Conservation (phyloP, 2,797 vertebrate species). For the Sebastes taczanowskii region DNA sequence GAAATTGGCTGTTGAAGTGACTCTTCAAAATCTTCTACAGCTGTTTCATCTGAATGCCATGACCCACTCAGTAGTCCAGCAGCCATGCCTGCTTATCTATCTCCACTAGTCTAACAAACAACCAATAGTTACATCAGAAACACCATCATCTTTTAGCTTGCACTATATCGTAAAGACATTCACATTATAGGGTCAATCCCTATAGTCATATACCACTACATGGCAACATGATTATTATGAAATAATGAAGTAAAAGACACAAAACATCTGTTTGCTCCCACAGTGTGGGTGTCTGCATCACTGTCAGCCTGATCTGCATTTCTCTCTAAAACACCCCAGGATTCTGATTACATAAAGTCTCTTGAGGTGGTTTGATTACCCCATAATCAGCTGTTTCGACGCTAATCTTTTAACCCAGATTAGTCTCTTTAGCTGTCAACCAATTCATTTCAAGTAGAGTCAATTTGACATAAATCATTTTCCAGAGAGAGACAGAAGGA, state of each 20-base stretch:
- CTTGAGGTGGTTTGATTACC: constrained; percentile 47
- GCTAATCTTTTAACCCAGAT: constrained; percentile 56
- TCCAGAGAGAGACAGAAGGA: not conserved
- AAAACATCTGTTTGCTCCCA: constrained; percentile 39
- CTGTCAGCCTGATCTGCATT: constrained; percentile 46
- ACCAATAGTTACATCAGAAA: not conserved
- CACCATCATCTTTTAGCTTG: not conserved
- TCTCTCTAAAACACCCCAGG: constrained; percentile 36
- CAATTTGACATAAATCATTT: constrained; percentile 40
- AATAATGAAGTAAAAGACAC: constrained; percentile 23
- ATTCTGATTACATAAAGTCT: constrained; percentile 61
- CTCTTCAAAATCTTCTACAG: not conserved
- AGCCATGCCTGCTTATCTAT: not conserved
- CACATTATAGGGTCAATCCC: not conserved
- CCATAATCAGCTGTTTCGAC: constrained; percentile 64
- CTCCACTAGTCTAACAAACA: not conserved
- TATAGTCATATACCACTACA: not conserved
- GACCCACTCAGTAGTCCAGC: not conserved
- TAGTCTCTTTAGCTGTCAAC: constrained; percentile 48
- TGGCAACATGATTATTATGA: constrained; percentile 13
- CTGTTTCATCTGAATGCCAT: not conserved
- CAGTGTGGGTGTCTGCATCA: constrained; percentile 14
- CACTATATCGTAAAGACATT: not conserved
- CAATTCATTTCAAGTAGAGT: constrained; percentile 47
- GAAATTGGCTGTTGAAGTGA: not conserved